Conservation (phyloP, 2,113 vertebrate genomes). For the Nestor notabilis region DNA sequence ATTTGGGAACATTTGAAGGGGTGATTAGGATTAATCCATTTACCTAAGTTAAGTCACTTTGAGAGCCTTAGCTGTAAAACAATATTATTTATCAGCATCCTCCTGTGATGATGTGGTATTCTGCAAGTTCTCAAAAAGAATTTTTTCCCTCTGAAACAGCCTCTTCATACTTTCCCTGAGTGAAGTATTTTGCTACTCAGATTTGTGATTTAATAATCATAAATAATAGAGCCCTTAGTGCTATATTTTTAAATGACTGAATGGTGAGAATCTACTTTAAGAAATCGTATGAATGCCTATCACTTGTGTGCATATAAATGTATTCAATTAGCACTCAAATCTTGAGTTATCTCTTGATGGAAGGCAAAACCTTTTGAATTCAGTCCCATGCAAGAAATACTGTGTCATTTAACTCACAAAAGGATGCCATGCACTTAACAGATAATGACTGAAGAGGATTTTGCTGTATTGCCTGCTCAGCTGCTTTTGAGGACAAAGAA, state of each 20-base stretch:
- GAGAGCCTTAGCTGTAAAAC: constrained; percentile 22
- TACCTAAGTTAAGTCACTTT: neutral
- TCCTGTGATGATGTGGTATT: neutral
- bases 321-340: constrained; percentile 70
- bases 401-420: constrained; percentile 71
- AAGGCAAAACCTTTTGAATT: constrained; percentile 71
- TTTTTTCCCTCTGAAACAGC: constrained; percentile 50
- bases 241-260: constrained; percentile 70
- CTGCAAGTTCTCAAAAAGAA: constrained; percentile 8
- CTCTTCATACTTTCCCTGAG: constrained; percentile 42
- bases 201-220: constrained; percentile 73
- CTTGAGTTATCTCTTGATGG: constrained; percentile 68
- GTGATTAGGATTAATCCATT: constrained; percentile 33
- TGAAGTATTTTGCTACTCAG: constrained; percentile 69
- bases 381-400: constrained; percentile 63
- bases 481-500: constrained; percentile 64
- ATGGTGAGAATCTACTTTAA: constrained; percentile 68
- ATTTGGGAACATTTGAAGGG: neutral
- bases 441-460: constrained; percentile 69
- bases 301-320: constrained; percentile 69
- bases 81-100: constrained; percentile 22
- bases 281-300: constrained; percentile 68
- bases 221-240: constrained; percentile 65
- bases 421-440: constrained; percentile 66
- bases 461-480: constrained; percentile 65